Base-by-base conservation (phyloP, 1,140 invertebrate genomes). In the Temnothorax longispinosus region DNA sequence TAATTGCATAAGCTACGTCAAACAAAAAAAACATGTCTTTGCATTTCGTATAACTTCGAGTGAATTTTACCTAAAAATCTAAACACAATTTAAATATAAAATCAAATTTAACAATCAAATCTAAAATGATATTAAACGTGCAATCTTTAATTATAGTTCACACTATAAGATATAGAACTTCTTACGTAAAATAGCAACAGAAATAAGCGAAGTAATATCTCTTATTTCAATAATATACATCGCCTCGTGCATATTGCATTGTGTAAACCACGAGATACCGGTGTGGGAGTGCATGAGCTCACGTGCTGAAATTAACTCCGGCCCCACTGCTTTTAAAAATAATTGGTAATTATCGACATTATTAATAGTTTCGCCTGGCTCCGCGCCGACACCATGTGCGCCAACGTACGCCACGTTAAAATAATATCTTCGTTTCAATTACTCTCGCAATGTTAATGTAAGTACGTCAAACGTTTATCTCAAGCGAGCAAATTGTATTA, bases 291-390 rank as follows among this genome's bases (percentile, higher is more conserved):
- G 78, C 81, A 69, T 90, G 92, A 93, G 88, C 91, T 93, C 92
- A 91, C 82, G 64, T 71, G 87, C 91, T 86, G 87, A 91, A 92
- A 92, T 92, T 92, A 93, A 93, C 91, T 86, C 72, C 47, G 72
- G 72, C 75, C 65, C 77, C 85, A 60, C 62, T 64, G 82, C 86
- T 90, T 90, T 89, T 82, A 90, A 90, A 92, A 90, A 89, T 90
- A 92, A 92, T 92, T 92, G 77, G 44, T 89, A 92, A 92, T 92
- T 92, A 92, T 88, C 86, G 78, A 56, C 38, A 86, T 89, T 89
- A 92, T 90, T 90, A 91, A 90, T 91, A 90, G 89, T 82, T 78
- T 56, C 74, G 74, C 67, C 75, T 69, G 85, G 72, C 77, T 64
- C 58, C 10, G 58, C 50, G 85, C 58, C 65, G 52, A 35, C 58